Conservation (phyloP, 1,140 invertebrate species). For the Tenebrio molitor region DNA sequence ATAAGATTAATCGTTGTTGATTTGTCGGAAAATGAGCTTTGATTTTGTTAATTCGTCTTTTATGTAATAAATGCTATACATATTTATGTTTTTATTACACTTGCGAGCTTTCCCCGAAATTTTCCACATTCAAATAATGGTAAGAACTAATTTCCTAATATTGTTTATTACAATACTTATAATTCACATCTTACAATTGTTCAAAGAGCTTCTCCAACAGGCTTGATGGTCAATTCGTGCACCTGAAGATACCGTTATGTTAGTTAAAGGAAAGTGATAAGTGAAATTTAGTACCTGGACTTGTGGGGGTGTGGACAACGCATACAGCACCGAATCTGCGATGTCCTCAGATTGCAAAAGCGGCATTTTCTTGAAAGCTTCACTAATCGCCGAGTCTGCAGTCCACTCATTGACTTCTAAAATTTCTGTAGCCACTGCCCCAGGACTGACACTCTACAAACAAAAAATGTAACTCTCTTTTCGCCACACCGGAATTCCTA, state of each 20-base stretch:
- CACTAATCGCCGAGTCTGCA: background rate
- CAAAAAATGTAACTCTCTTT: background rate
- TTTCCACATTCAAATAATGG: too few species aligned
- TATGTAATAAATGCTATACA: too few species aligned
- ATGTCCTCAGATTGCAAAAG: constrained; percentile 70
- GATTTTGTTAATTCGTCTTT: too few species aligned
- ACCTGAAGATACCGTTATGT: constrained; percentile 17
- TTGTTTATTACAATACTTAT: too few species aligned
- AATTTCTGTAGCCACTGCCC: constrained; percentile 49
- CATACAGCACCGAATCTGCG: constrained; percentile 68
- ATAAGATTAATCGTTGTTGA: too few species aligned
- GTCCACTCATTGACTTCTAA: background rate
- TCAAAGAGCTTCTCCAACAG: constrained; percentile 49
- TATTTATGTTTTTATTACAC: too few species aligned
- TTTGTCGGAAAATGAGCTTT: too few species aligned
- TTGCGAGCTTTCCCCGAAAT: too few species aligned
- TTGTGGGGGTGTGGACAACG: constrained; percentile 66
- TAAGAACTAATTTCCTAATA: too few species aligned
- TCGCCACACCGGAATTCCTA: constrained; percentile 46
- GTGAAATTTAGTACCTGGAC: constrained; percentile 65
- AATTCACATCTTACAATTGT: too few species aligned
- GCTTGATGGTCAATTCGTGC: constrained; percentile 43
- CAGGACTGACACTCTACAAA: constrained; percentile 55
- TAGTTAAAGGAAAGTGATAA: background rate
- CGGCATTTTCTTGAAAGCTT: constrained; percentile 26